phyloP scores from a whole-genome alignment of 1,140 invertebrate genomes.

The Plectus sambesii region DNA sequence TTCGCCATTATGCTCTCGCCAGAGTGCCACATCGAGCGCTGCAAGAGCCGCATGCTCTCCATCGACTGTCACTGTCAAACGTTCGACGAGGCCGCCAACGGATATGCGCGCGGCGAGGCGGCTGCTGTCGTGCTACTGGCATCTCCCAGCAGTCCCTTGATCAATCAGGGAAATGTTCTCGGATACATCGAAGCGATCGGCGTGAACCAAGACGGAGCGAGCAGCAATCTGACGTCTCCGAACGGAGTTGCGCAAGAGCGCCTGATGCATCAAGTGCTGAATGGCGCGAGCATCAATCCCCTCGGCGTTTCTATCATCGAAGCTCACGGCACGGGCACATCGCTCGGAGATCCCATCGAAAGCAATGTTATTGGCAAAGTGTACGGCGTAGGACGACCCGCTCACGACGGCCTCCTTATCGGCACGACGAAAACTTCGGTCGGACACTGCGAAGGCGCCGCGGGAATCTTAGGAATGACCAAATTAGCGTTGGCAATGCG shows the following conservation, averaged over 20 bases:
- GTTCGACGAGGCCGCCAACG: constrained; percentile 72
- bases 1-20: constrained; percentile 72
- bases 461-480: constrained; percentile 27
- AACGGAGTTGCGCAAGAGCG: constrained; percentile 67
- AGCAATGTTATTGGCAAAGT: constrained; percentile 62
- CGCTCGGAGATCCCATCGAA: constrained; percentile 80
- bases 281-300: constrained; percentile 63
- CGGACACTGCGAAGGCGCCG: constrained; percentile 31
- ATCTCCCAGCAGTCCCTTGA: constrained; percentile 62
- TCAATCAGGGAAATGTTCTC: constrained; percentile 65
- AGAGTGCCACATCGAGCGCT: constrained; percentile 66
- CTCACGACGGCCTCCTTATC: constrained; percentile 18
- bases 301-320: constrained; percentile 71
- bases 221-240: constrained; percentile 66
- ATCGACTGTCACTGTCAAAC: constrained; percentile 74
- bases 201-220: constrained; percentile 24
- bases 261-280: constrained; percentile 67
- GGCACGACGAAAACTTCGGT: constrained; percentile 17
- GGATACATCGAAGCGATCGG: constrained; percentile 60
- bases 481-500: constrained; percentile 16
- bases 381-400: constrained; percentile 12
- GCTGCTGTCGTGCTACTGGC: constrained; percentile 68
- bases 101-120: constrained; percentile 80
- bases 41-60: constrained; percentile 71
- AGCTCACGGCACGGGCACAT: constrained; percentile 84